Base-by-base conservation (phyloP, 2,888 invertebrate genomes). In the Lomographa bimaculata region DNA sequence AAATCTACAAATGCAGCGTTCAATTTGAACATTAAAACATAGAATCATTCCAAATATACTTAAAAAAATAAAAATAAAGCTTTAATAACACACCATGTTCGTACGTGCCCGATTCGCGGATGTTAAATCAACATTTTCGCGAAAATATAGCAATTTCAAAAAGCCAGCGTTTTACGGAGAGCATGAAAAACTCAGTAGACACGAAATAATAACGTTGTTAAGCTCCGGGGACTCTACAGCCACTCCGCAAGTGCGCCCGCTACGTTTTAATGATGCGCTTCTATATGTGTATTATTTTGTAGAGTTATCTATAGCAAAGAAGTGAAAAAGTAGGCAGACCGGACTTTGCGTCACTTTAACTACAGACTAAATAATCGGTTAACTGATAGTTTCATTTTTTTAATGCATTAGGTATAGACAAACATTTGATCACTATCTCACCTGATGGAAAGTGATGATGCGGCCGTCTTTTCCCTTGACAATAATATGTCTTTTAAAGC, bases 171-270 rank as follows among this genome's bases (percentile, higher is more conserved):
- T 43, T 34, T 23, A 14, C 8, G 10, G 29, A 35, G 38, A 35
- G 32, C 36, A 34, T 18, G 29, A 30, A 46, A 40, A 41, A 29
- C 24, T 19, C 23, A 28, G 20, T 3, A 27, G 34, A 30, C 30
- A 48, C 47, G 46, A 41, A 49, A 54, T 55, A 53, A 55, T 55
- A 54, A 54, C 44, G 42, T 50, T 50, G 55, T 53, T 56, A 49
- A 43, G 46, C 38, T 34, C 23, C 28, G 44, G 37, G 46, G 52
- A 35, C 46, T 53, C 41, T 49, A 27, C 43, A 50, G 54, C 54
- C 46, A 56, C 54, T 54, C 42, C 27, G 12, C 42, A 10, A 40
- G 42, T 35, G 50, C 41, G 35, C 36, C 43, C 34, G 34, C 44
- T 5, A 40, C 46, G 42, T 47, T 46, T 50, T 54, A 54, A 54